A percentile compares a stretch with the other conserved stretches of the same genome.
Conservation (phyloP, 2,888 invertebrate genomes). For the Microplitis deprimator region DNA sequence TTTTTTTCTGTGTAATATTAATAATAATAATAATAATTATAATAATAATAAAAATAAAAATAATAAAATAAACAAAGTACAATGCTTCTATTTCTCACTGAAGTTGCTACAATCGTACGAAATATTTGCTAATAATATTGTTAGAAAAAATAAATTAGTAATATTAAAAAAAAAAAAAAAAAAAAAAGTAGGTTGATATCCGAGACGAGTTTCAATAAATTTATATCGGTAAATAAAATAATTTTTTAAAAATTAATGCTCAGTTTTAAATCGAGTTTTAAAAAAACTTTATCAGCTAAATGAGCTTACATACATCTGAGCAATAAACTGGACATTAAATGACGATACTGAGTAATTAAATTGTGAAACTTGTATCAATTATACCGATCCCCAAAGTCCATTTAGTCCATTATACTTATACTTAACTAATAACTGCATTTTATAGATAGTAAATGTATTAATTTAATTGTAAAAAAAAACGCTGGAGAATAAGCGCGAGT, state of each 20-base stretch:
- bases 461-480: constrained; percentile 32
- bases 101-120: constrained; percentile 37
- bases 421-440: constrained; percentile 49
- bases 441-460: constrained; percentile 41
- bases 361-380: constrained; percentile 22
- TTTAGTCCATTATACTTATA: constrained; percentile 42
- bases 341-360: background rate
- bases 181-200: constrained; percentile 5
- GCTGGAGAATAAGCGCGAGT: constrained; percentile 35
- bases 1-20: too few species aligned
- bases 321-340: background rate
- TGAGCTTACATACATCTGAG: background rate
- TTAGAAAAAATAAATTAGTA: background rate
- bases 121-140: constrained; percentile 36
- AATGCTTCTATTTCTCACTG: constrained; percentile 33
- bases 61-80: constrained; percentile 14
- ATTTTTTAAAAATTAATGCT: constrained; percentile 9
- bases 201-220: background rate
- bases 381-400: constrained; percentile 34
- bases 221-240: constrained; percentile 3
- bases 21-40: constrained; percentile 29
- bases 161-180: background rate
- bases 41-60: constrained; percentile 21
- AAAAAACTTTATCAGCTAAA: background rate
- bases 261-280: background rate